These are phyloP conservation scores for Leuciscus waleckii DNA, from an alignment of 2,797 vertebrate genomes.

Conservation along the genomic window DNA sequence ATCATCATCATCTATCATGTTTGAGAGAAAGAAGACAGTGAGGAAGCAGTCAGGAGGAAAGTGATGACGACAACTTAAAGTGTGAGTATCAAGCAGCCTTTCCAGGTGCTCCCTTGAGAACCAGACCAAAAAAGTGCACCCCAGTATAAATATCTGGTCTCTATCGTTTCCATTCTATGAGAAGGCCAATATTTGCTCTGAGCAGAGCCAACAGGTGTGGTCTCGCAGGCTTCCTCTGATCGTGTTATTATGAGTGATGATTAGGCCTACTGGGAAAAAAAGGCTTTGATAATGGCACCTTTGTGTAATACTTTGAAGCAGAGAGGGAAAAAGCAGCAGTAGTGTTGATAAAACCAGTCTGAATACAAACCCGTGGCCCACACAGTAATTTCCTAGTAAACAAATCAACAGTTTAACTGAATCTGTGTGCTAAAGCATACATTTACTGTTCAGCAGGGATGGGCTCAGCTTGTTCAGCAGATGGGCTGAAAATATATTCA, in stretches of 20 bases:
- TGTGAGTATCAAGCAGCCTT: too few relatives aligned
- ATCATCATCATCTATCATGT: too few relatives aligned
- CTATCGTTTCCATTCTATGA: background rate
- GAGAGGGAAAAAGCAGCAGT: conserved; percentile 39
- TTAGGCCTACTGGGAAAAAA: conserved; percentile 39
- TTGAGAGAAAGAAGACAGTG: too few relatives aligned
- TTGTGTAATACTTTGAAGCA: conserved; percentile 47
- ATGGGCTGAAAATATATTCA: conserved; percentile 24
- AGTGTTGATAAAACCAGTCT: conserved; percentile 49
- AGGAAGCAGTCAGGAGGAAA: too few relatives aligned
- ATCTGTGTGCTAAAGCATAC: conserved; percentile 3
- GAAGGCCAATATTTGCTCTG: background rate
- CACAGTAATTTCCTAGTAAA: conserved; percentile 26
- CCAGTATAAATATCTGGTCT: background rate
- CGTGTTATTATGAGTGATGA: conserved; percentile 45
- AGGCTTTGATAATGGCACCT: conserved; percentile 43
- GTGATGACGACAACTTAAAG: background rate
- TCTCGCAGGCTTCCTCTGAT: conserved; percentile 34
- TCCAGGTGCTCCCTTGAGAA: too few relatives aligned
- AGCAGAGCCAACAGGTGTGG: conserved; percentile 21
- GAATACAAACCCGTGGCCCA: conserved; percentile 29
- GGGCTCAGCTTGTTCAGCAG: conserved; percentile 7
- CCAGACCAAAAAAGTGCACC: too few relatives aligned
- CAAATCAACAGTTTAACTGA: conserved; percentile 36
- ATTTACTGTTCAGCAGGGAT: background rate